Evolutionary conservation across 1,140 invertebrate species (phyloP), one percentile per base, ranked within the genome.

Genomic region (Drosophila burlai): DNA sequence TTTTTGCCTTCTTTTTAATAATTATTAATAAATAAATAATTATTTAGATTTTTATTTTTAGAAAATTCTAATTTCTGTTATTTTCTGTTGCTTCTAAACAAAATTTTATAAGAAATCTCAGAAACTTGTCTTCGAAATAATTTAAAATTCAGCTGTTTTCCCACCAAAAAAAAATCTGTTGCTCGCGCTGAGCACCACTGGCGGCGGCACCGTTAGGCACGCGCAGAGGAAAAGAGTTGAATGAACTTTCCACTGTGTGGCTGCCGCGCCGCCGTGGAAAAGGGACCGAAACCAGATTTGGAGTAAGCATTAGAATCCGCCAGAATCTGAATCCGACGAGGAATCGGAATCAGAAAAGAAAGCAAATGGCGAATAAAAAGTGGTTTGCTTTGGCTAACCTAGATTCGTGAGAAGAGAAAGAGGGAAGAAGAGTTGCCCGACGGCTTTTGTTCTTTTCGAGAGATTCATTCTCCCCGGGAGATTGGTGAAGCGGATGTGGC

Each of bases 151-250:
- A 40, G 7, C 26, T 4, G 3, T 31, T 68, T 34, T 29, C 24
- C 18, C 15, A 6, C 24, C 18, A 40, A 42, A 24, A 21, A 24
- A 21, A 43, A 74, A 64, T 34, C 47, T 45, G 21, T 31, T 31
- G 9, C 24, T 42, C 9, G 9, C 6, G 2, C n/a, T 50, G 31
- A 21, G 42, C 62, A 77, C 7, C 75, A 43, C 73, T 76, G 61
- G 36, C 40, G 31, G 43, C 58, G 29, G 31, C 42, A 65, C 80
- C 75, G 82, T 86, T 80, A 71, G 63, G 63, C 76, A 80, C 66
- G 80, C 83, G 76, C 66, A 78, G 42, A 52, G 52, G 40, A 47
- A 61, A 80, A 78, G 84, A 89, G 84, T 87, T 87, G 84, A 87
- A 87, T 90, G 84, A 87, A 87, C 84, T 78, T 69, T 79, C 18